Base-by-base conservation (phyloP, 2,113 vertebrate genomes). In the Tor tambroides region DNA sequence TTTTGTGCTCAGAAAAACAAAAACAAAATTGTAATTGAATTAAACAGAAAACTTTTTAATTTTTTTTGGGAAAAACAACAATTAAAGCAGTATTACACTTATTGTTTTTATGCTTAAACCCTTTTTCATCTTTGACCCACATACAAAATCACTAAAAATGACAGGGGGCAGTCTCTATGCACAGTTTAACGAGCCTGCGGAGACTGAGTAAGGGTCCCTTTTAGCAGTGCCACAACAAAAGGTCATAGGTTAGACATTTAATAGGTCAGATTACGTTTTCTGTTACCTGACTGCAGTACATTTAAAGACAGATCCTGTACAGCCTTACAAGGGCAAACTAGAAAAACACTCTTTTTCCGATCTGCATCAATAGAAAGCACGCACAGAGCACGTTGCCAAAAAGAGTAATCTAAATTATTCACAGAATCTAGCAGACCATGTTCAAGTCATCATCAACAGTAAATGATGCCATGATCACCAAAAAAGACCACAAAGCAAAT, bases 331-430 rank as follows among this genome's bases (percentile, higher is more conserved):
- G 85, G 90, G 21, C 63, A 89, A 51, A 78, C 19, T 10, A 49
- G 46, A 82, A 90, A 78, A 28, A 59, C 67, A 14, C 2, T 23
- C 10, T 28, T 77, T 46, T 26, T 77, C n/a, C 19, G 80, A 82
- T 82, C 32, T 61, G 32, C 54, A 80, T 80, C 56, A 63, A 49
- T 14, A 67, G 61, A 67, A 82, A 30, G 41, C 59, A 82, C 5
- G 59, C 80, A 67, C 23, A 76, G 78, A 56, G 76, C 30, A 84
- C 65, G 54, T 7, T 87, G 87, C 88, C 86, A 87, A 89, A 85
- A 54, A 10, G 3, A 4, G 3, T 61, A 87, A 89, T 88, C 88
- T 86, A 83, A 88, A 90, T 91, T 86, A 89, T 82, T 90, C 84
- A 85, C 84, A 88, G 78, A 83, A 89, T 80, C 80, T 88, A 79